Evolutionary conservation across 1,140 invertebrate genomes (phyloP), one percentile per base, ranked within the genome.

Genomic region (Drosophila parabipectinata): DNA sequence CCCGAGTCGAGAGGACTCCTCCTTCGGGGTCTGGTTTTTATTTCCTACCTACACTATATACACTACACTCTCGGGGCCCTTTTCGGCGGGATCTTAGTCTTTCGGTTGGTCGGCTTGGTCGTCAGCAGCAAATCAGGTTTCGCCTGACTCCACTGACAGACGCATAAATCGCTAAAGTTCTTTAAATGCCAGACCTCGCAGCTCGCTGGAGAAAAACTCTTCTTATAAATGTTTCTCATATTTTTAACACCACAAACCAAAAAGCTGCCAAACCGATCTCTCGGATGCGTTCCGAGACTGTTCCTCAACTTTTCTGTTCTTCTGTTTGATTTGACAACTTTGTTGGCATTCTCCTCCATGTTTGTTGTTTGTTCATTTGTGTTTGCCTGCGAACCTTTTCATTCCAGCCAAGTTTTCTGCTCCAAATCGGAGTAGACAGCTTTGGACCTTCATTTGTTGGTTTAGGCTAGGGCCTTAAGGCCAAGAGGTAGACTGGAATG

Each of bases 301-400:
- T 48, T 71, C 60, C 69, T 67, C 48, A 57, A 64, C 57, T 60
- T 56, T 50, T 81, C 73, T 74, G 61, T 60, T 56, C 21, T 62
- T 81, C 73, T 74, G 61, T 85, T 84, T 84, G 80, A 84, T 84
- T 84, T 85, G 81, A 85, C 81, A 85, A 85, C 82, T 87, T 78
- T 85, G 82, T 84, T 84, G 69, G 50, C 37, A 56, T 51, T 72
- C 51, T 45, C 44, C 4, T n/a, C 6, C 52, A 32, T 50, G 52
- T 64, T 44, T 37, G 47, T 48, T 67, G 47, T 60, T 69, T 68
- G 66, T 53, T 39, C 32, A 32, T 67, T 39, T 66, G 24, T 54
- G 51, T 76, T 68, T 77, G 75, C 69, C 55, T 63, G 57, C 44
- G 60, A 62, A 51, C 37, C 55, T 18, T 18, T 18, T 1, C 1